Conservation (phyloP, 2,888 invertebrate genomes). For the Sarcophaga subvicina region DNA sequence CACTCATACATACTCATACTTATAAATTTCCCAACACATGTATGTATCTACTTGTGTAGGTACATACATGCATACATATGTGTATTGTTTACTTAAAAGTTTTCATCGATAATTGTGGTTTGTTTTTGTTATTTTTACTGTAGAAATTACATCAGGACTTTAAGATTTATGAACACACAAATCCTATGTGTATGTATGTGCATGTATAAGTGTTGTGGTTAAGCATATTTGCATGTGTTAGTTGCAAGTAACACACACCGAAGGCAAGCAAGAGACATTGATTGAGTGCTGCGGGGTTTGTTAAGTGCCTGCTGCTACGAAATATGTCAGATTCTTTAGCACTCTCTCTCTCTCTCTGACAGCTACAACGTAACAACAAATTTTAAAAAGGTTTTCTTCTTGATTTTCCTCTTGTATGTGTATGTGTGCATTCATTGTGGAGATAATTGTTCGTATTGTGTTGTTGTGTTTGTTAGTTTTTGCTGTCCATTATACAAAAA, state of each 20-base stretch:
- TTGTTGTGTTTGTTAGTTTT: neutral
- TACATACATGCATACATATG: too few species aligned
- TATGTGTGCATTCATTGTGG: neutral
- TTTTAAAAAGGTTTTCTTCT: conserved; percentile 44
- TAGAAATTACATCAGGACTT: conserved; percentile 26
- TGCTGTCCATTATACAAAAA: neutral
- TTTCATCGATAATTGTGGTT: conserved; percentile 51
- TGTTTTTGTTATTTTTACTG: conserved; percentile 36
- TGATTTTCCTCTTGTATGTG: neutral
- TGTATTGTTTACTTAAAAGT: too few species aligned
- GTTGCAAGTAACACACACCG: neutral
- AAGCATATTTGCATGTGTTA: neutral
- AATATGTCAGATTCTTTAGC: conserved; percentile 47
- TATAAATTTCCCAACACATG: neutral
- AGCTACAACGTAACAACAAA: conserved; percentile 49
- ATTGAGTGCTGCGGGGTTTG: conserved; percentile 59
- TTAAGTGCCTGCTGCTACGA: conserved; percentile 4
- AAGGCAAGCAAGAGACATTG: conserved; percentile 50
- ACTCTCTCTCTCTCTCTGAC: conserved; percentile 45
- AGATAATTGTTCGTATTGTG: conserved; percentile 22
- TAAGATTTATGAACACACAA: conserved; percentile 34
- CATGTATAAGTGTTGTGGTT: neutral
- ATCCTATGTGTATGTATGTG: neutral
- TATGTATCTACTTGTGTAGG: neutral
- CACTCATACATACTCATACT: neutral